These are phyloP conservation scores for Acromyrmex heyeri DNA, from an alignment of 1,140 invertebrate genomes.

Conservation along the genomic window DNA sequence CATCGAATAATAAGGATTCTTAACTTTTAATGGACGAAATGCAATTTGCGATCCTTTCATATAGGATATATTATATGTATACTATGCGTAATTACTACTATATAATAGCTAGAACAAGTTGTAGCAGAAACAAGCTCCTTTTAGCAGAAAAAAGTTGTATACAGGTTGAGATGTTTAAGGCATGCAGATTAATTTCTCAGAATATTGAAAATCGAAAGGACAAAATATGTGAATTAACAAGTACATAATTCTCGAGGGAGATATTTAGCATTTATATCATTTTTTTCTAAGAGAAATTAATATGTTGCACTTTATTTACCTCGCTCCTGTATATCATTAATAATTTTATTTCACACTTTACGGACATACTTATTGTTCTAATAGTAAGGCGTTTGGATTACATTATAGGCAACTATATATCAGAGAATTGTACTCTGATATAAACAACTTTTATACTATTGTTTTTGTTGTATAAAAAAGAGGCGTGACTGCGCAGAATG, in stretches of 20 bases:
- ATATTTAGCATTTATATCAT: background rate
- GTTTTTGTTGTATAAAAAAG: slow-evolving; percentile 6
- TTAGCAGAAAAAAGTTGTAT: slow-evolving; percentile 9
- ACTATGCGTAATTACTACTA: slow-evolving; percentile 39
- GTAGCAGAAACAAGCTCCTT: slow-evolving; percentile 69
- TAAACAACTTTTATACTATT: background rate
- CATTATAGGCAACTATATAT: slow-evolving; percentile 60
- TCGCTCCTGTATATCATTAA: background rate
- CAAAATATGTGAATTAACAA: background rate
- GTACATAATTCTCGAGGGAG: background rate
- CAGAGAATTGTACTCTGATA: background rate
- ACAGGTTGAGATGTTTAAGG: background rate
- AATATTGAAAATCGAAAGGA: background rate
- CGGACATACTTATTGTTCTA: slow-evolving; percentile 71
- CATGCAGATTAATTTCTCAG: background rate
- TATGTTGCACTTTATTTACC: background rate
- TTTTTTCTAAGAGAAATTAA: slow-evolving; percentile 35
- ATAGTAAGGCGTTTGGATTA: slow-evolving; percentile 71
- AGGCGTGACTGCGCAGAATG: background rate
- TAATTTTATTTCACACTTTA: slow-evolving; percentile 64
- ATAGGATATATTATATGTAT: slow-evolving; percentile 22
- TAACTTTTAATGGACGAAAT: slow-evolving; percentile 73
- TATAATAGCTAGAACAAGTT: slow-evolving; percentile 64
- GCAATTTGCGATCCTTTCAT: slow-evolving; percentile 45
- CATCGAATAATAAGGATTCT: background rate